Conservation (phyloP, 2,113 vertebrate species). For the Falcunculus frontatus region DNA sequence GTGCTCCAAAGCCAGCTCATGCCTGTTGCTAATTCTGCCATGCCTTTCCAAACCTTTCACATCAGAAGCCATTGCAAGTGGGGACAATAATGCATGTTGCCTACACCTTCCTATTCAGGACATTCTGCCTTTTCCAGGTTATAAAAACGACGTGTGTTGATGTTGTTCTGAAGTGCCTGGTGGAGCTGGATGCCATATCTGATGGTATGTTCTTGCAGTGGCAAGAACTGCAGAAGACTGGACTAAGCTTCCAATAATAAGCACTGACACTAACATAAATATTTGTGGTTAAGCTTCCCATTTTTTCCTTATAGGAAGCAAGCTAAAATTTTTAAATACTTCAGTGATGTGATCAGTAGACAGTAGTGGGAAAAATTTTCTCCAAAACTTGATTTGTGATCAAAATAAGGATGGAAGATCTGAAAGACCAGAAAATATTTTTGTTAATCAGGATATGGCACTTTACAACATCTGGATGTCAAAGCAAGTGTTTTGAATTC, state of each 20-base stretch:
- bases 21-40: neutral
- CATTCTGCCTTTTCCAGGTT: neutral
- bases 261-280: slow-evolving; percentile 73
- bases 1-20: neutral
- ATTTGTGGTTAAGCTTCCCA: slow-evolving; percentile 73
- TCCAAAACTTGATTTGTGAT: slow-evolving; percentile 57
- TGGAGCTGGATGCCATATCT: neutral
- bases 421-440: slow-evolving; percentile 55
- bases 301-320: slow-evolving; percentile 76
- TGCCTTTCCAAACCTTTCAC: neutral
- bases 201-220: slow-evolving; percentile 6
- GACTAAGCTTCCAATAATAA: slow-evolving; percentile 74
- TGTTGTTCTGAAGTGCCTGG: neutral
- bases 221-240: slow-evolving; percentile 19
- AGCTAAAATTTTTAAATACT: slow-evolving; percentile 69
- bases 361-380: slow-evolving; percentile 77
- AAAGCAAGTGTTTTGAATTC: slow-evolving; percentile 65
- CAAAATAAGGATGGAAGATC: slow-evolving; percentile 71
- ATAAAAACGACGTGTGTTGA: neutral
- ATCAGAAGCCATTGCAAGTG: neutral
- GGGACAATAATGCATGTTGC: neutral
- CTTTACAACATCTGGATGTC: slow-evolving; percentile 67
- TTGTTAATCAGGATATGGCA: slow-evolving; percentile 56
- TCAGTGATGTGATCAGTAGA: slow-evolving; percentile 74
- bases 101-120: neutral